These are phyloP conservation scores for Platynereis dumerilii DNA, from an alignment of 2,888 invertebrate species.

Conservation along the genomic window DNA sequence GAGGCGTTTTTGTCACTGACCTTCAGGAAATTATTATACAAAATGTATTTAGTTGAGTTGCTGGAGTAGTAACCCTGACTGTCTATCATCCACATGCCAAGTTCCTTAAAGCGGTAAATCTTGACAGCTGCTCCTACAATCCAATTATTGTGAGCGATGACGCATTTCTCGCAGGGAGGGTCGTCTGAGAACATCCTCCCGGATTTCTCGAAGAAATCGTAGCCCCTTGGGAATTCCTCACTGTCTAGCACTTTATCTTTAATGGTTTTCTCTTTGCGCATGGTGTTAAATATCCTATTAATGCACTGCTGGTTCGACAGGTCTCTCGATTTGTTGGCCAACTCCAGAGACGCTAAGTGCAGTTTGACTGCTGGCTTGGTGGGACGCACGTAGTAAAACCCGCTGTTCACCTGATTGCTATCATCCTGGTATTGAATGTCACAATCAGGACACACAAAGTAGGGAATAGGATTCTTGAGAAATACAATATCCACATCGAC, in stretches of 20 bases:
- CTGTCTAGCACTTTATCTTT: conserved; percentile 6
- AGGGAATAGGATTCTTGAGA: conserved; percentile 29
- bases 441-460: conserved; percentile 15
- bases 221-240: conserved; percentile 7
- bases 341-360: neutral
- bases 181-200: conserved; percentile 19
- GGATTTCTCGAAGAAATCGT: conserved; percentile 11
- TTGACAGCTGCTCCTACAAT: conserved; percentile 11
- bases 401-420: conserved; percentile 4
- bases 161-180: conserved; percentile 6
- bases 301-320: conserved; percentile 9
- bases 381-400: conserved; percentile 11
- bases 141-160: conserved; percentile 19
- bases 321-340: neutral
- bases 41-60: conserved; percentile 1
- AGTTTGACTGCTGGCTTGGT: conserved; percentile 10
- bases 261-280: neutral
- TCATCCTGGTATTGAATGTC: conserved; percentile 9
- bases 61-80: conserved; percentile 12
- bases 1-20: neutral
- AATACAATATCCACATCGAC: conserved; percentile 33
- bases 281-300: neutral
- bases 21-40: conserved; percentile 2
- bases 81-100: conserved; percentile 16
- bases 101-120: conserved; percentile 20